Conservation (phyloP, 2,797 vertebrate genomes). For the Erithacus rubecula region DNA sequence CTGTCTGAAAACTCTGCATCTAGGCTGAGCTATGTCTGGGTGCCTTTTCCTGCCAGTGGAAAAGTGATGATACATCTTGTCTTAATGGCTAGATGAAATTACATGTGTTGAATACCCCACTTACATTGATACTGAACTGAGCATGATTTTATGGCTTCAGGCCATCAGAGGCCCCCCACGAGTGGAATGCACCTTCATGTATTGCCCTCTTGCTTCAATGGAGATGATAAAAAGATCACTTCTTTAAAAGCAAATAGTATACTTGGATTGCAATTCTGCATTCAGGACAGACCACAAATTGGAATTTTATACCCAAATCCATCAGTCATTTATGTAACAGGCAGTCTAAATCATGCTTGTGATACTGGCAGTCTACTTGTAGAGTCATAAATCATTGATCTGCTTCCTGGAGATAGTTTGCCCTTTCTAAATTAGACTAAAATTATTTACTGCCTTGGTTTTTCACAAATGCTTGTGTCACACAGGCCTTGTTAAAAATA, state of each 20-base stretch:
- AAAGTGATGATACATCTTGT: neutral
- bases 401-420: constrained; percentile 8
- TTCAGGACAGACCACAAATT: neutral
- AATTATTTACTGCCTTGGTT: neutral
- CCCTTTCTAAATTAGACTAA: neutral
- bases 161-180: neutral
- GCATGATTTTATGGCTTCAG: neutral
- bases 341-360: neutral
- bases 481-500: neutral
- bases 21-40: neutral
- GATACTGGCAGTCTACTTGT: neutral
- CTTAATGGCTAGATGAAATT: neutral
- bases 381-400: neutral
- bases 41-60: neutral
- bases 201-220: neutral
- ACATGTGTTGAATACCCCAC: neutral
- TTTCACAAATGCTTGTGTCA: neutral
- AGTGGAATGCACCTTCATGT: neutral
- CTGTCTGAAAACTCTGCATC: neutral
- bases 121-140: neutral
- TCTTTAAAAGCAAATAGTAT: neutral
- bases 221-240: neutral
- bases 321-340: neutral
- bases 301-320: neutral
- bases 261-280: neutral